Base-by-base conservation (phyloP, 2,888 invertebrate species). In the Microctonus hyperodae region DNA sequence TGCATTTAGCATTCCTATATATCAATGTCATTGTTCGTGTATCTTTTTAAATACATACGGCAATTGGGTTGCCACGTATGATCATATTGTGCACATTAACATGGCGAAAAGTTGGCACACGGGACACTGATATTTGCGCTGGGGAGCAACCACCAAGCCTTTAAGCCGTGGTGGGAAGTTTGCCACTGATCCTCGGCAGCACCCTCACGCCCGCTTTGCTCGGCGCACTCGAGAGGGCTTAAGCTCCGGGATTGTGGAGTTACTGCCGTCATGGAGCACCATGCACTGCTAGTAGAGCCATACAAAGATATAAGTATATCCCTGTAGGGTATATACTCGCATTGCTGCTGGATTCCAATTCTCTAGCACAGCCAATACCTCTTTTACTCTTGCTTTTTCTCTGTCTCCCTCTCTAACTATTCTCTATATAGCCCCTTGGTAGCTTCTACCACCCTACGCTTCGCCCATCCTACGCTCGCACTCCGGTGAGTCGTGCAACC, bases 151-250 rank as follows among this genome's bases (percentile, higher is more conserved):
- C 83, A 75, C 81, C 81, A 83, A 83, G 82, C 83, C 83, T 80
- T 83, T 83, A 83, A 83, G 83, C 83, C 82, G 78, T 73, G 81
- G 80, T 81, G 80, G 81, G 79, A 83, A 83, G 80, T 82, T 83
- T 83, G 78, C 81, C 83, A 79, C 83, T 83, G 83, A 83, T 83
- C 83, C 83, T 81, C 81, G 76, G 67, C 68, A 69, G 68, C 64
- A 65, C 66, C 64, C 67, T 69, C 62, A 65, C 64, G 64, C 67
- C 64, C 67, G 59, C 57, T 25, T 58, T 55, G 65, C 64, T 74
- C 44, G 16, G 77, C 78, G 71, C 74, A 68, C 72, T 65, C 76
- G 73, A 73, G 74, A 71, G 72, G 72, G 78, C 79, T 81, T 81
- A 81, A 81, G 81, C 81, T 81, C 82, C 50, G 74, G 83, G 83